These are phyloP conservation scores for Antennarius maculatus DNA, from an alignment of 2,797 vertebrate genomes.

Conservation along the genomic window DNA sequence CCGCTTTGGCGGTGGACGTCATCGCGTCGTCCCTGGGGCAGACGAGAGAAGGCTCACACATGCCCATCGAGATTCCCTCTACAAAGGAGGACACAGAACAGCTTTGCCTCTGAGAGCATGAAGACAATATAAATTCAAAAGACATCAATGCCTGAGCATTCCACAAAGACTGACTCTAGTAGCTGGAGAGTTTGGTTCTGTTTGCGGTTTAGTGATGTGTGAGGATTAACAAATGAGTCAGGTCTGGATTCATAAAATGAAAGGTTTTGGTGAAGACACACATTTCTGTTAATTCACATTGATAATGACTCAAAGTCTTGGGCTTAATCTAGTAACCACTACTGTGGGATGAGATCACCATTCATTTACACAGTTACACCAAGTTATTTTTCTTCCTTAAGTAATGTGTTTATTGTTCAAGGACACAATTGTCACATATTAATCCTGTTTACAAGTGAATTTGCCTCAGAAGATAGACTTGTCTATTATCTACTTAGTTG, in stretches of 20 bases:
- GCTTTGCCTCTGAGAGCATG: conserved; percentile 72
- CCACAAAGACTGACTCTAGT: conserved; percentile 59
- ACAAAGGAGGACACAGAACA: conserved; percentile 83
- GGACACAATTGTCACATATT: conserved; percentile 41
- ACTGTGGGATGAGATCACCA: background rate
- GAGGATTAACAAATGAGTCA: background rate
- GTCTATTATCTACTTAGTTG: too few species aligned
- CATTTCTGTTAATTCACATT: background rate
- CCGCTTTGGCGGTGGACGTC: conserved; percentile 89
- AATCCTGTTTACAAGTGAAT: conserved; percentile 39
- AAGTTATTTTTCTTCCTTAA: conserved; percentile 50
- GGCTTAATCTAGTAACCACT: conserved; percentile 16
- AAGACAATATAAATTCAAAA: conserved; percentile 41
- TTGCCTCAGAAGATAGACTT: conserved; percentile 21
- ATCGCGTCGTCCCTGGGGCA: conserved; percentile 93
- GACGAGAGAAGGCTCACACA: conserved; percentile 89
- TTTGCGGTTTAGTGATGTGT: conserved; percentile 25
- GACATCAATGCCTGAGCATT: conserved; percentile 70
- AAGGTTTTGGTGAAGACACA: conserved; percentile 10
- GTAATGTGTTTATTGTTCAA: conserved; percentile 27
- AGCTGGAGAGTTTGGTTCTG: conserved; percentile 1
- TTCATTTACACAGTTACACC: conserved; percentile 22
- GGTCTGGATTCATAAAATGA: conserved; percentile 11
- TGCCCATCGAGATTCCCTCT: conserved; percentile 81
- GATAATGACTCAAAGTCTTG: conserved; percentile 4